These are phyloP conservation scores for Australoheros facetus DNA, from an alignment of 2,797 vertebrate species.

Conservation along the genomic window DNA sequence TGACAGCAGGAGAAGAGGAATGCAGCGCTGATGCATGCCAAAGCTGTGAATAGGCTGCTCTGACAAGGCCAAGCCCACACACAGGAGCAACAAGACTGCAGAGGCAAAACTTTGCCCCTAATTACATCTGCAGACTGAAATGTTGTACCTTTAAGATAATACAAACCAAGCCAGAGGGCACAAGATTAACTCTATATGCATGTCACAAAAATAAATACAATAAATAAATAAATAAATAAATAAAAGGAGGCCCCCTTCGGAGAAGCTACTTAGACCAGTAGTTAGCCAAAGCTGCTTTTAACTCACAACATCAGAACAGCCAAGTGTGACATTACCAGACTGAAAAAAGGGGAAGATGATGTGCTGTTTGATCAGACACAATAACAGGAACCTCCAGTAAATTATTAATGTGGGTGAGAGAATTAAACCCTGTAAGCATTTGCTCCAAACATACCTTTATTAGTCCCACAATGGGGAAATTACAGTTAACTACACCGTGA, in stretches of 20 bases:
- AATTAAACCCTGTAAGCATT: neutral
- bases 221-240: no score
- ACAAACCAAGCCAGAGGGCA: neutral
- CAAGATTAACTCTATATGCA: neutral
- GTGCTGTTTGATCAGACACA: neutral
- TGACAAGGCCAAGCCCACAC: conserved; percentile 36
- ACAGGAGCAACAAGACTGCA: neutral
- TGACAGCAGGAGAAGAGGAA: conserved; percentile 30
- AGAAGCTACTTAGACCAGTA: conserved; percentile 14
- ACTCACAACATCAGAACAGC: neutral
- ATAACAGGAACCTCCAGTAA: neutral
- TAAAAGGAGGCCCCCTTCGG: neutral
- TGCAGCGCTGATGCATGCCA: conserved; percentile 37
- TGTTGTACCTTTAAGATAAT: neutral
- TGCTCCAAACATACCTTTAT: neutral
- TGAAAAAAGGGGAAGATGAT: neutral
- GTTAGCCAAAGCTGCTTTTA: conserved; percentile 29
- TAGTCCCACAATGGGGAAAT: no score
- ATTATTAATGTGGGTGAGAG: neutral
- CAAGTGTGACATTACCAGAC: neutral
- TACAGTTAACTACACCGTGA: neutral
- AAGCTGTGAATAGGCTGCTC: conserved; percentile 21
- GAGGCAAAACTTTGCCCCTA: conserved; percentile 11
- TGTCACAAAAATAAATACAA: neutral
- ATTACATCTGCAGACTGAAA: conserved; percentile 1